Conservation (phyloP, 2,797 vertebrate genomes). For the Lacerta agilis region DNA sequence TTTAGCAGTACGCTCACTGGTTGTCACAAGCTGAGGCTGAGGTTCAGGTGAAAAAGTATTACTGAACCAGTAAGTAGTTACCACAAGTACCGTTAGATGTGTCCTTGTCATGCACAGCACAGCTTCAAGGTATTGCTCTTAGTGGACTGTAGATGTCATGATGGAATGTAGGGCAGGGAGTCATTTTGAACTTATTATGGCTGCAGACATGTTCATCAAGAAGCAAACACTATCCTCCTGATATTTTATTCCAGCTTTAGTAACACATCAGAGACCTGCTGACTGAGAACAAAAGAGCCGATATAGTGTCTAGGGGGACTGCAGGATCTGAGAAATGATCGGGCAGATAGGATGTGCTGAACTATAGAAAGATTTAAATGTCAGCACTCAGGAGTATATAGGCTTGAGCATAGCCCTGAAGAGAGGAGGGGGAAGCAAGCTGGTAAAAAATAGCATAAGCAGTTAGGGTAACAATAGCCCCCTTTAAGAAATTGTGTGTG, state of each 20-base stretch:
- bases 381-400: neutral
- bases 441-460: neutral
- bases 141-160: neutral
- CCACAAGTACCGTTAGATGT: neutral
- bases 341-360: neutral
- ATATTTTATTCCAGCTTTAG: slow-evolving; percentile 8
- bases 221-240: neutral
- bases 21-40: neutral
- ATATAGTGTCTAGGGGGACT: neutral
- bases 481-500: slow-evolving; percentile 2
- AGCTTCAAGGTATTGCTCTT: neutral
- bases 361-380: neutral
- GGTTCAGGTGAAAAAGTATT: neutral
- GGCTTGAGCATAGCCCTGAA: neutral
- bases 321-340: slow-evolving; percentile 18
- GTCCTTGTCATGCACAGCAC: neutral
- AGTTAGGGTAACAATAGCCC: neutral
- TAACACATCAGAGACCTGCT: neutral
- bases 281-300: slow-evolving; percentile 8
- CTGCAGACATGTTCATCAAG: slow-evolving; percentile 14
- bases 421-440: neutral
- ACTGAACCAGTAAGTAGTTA: neutral
- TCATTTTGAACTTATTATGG: slow-evolving; percentile 17
- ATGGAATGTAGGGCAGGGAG: slow-evolving; percentile 1
- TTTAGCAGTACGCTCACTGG: neutral